Percentiles rank a stretch among this genome's conserved stretches.
Evolutionary conservation across 1,140 invertebrate species (phyloP).

Genomic region (Penaeus japonicus): DNA sequence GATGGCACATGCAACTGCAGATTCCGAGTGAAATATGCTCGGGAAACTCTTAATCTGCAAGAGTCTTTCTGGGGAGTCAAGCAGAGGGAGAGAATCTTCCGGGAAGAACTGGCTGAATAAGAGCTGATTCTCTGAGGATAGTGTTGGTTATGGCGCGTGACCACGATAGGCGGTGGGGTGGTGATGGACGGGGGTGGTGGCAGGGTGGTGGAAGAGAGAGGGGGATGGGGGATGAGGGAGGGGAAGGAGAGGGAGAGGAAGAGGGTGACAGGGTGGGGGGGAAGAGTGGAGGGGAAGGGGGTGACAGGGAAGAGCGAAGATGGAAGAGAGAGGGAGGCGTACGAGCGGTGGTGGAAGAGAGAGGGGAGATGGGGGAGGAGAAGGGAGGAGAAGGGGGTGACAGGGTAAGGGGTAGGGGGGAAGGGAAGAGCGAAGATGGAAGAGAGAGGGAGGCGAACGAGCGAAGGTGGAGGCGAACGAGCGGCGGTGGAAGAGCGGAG

Average conservation of each 20-base stretch:
- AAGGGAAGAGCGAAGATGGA: not conserved
- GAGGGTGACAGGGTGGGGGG: not conserved
- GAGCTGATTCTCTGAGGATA: not conserved
- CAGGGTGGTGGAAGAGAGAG: not conserved
- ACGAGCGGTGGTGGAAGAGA: not conserved
- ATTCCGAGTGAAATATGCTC: no score
- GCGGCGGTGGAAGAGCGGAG: not conserved
- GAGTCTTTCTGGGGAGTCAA: no score
- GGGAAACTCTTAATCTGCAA: no score
- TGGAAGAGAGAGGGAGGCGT: not conserved
- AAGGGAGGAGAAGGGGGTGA: not conserved
- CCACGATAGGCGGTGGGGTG: not conserved
- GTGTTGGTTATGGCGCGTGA: not conserved
- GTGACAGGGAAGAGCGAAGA: not conserved
- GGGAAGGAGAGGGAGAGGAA: not conserved
- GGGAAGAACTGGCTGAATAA: not conserved
- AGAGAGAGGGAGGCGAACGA: not conserved
- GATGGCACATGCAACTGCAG: no score
- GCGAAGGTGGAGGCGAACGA: not conserved
- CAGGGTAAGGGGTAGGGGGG: not conserved
- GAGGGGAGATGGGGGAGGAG: not conserved
- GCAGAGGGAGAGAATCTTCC: no score
- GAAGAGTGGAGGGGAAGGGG: not conserved
- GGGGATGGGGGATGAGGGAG: not conserved
- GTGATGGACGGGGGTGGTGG: not conserved